A percentile compares a stretch with the other conserved stretches of the same genome.
Conservation (phyloP, 2,888 invertebrate species). For the Zaprionus obscuricornis region DNA sequence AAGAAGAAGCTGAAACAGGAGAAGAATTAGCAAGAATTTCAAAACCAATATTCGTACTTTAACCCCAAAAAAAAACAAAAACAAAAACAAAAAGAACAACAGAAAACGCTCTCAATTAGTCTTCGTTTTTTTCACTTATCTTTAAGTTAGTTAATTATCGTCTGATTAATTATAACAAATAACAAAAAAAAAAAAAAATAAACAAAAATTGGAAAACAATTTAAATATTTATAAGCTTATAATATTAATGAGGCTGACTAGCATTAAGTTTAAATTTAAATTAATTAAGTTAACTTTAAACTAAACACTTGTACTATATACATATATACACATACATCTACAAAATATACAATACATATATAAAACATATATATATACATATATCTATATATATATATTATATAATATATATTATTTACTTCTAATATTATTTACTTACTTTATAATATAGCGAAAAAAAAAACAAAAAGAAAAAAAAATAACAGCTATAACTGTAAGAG, state of each 20-base stretch:
- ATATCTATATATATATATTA: constrained; percentile 14
- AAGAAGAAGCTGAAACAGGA: no score
- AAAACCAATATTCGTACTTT: constrained; percentile 10
- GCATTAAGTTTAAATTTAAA: constrained; percentile 57
- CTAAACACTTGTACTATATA: constrained; percentile 25
- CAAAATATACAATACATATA: no score
- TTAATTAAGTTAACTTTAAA: no score
- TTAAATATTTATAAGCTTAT: constrained; percentile 59
- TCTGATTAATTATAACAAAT: constrained; percentile 48
- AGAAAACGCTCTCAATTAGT: constrained; percentile 64
- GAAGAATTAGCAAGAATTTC: constrained; percentile 19
- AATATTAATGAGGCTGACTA: constrained; percentile 77
- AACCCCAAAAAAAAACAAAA: constrained; percentile 28
- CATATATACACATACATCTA: no score
- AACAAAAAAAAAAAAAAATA: constrained; percentile 37
- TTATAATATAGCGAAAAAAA: constrained; percentile 31
- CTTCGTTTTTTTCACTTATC: constrained; percentile 46
- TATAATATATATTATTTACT: no score
- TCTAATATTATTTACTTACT: no score
- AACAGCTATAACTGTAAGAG: constrained; percentile 51
- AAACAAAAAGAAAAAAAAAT: constrained; percentile 2
- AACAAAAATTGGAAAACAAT: no score
- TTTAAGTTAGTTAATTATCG: constrained; percentile 51
- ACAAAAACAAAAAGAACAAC: constrained; percentile 22
- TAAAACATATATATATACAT: background rate